These are phyloP conservation scores for Dendrocincla fuliginosa DNA, from an alignment of 2,797 vertebrate genomes.

Conservation along the genomic window DNA sequence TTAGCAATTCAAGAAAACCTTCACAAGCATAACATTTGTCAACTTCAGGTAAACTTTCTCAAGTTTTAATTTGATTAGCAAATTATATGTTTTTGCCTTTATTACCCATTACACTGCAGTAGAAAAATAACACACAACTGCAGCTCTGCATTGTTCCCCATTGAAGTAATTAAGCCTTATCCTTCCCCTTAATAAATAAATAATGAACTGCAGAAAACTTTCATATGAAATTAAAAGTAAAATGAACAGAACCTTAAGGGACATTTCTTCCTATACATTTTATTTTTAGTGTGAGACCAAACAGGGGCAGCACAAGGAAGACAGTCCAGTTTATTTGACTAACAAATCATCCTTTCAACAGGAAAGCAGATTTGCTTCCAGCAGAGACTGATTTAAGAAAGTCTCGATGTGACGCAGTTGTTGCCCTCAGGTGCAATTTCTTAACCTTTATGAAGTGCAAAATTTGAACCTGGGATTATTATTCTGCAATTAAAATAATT, in stretches of 20 bases:
- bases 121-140: neutral
- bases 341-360: slow-evolving; percentile 16
- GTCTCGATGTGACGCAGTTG: neutral
- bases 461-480: neutral
- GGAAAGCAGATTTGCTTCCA: neutral
- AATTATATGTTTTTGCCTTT: too few species aligned
- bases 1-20: too few species aligned
- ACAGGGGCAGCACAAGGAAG: neutral
- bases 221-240: neutral
- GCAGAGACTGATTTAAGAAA: neutral
- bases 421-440: neutral
- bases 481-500: slow-evolving; percentile 41
- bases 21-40: too few species aligned
- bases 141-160: neutral
- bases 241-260: neutral
- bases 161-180: neutral
- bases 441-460: slow-evolving; percentile 30
- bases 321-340: neutral
- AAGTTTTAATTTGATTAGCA: too few species aligned
- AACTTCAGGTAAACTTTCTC: too few species aligned
- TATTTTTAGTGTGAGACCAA: neutral
- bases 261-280: neutral
- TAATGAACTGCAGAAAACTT: neutral
- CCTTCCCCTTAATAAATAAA: neutral
- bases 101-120: too few species aligned